These are phyloP conservation scores for Lagopus leucura DNA, from an alignment of 2,113 vertebrate genomes.

Conservation along the genomic window DNA sequence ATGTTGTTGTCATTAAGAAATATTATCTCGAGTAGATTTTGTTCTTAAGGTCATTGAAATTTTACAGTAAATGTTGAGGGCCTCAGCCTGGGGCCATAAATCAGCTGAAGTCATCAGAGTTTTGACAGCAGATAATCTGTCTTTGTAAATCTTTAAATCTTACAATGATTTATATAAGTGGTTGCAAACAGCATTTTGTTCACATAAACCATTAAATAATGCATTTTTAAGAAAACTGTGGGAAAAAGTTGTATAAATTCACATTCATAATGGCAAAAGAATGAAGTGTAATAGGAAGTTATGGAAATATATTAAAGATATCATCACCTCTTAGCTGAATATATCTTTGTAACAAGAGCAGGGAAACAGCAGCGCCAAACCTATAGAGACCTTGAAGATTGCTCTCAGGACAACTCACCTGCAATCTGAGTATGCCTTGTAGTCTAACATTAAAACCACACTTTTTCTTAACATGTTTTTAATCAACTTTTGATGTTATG, in stretches of 20 bases:
- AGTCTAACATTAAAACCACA: neutral
- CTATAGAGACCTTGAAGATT: neutral
- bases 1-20: neutral
- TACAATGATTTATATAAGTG: neutral
- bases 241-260: neutral
- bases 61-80: slow-evolving; percentile 14
- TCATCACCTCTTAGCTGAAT: neutral
- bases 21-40: neutral
- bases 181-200: neutral
- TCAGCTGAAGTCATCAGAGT: slow-evolving; percentile 9
- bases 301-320: neutral
- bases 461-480: neutral
- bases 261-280: neutral
- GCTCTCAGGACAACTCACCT: neutral
- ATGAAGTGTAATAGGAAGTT: neutral
- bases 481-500: neutral
- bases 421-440: neutral
- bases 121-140: slow-evolving; percentile 22
- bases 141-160: neutral
- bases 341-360: neutral
- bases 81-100: neutral
- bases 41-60: neutral
- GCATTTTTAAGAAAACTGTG: neutral
- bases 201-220: neutral
- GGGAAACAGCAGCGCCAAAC: neutral